Evolutionary conservation across 2,888 invertebrate genomes (phyloP).

Genomic region (Liopterus haemorrhoidalis): DNA sequence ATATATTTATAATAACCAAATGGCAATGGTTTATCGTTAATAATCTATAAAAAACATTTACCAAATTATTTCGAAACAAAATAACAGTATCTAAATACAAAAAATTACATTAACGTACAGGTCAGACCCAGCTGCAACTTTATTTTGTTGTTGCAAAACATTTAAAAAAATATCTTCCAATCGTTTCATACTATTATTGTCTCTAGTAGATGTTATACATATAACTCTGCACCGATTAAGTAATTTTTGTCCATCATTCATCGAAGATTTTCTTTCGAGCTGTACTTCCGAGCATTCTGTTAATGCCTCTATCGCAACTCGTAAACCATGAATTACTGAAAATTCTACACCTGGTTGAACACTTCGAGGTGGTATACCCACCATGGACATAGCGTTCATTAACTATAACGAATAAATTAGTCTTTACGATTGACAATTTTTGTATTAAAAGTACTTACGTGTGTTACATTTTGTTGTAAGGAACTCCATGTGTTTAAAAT

Average conservation of each 20-base stretch:
- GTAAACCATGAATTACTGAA: slow-evolving; percentile 74
- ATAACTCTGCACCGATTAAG: slow-evolving; percentile 71
- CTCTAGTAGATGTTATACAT: slow-evolving; percentile 83
- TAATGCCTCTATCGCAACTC: slow-evolving; percentile 79
- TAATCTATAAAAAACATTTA: slow-evolving; percentile 48
- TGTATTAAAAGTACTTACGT: slow-evolving; percentile 54
- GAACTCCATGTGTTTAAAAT: slow-evolving; percentile 79
- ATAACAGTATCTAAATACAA: slow-evolving; percentile 11
- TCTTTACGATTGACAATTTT: not conserved
- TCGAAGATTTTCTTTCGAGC: slow-evolving; percentile 50
- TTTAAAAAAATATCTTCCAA: slow-evolving; percentile 82
- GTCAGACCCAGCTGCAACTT: slow-evolving; percentile 55
- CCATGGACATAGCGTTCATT: slow-evolving; percentile 73
- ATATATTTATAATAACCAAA: slow-evolving; percentile 82
- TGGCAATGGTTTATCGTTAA: slow-evolving; percentile 82
- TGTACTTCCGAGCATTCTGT: slow-evolving; percentile 77
- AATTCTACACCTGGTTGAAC: slow-evolving; percentile 57
- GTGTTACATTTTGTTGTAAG: slow-evolving; percentile 77
- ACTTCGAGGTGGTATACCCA: slow-evolving; percentile 67
- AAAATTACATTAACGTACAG: slow-evolving; percentile 45
- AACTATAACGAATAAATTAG: slow-evolving; percentile 51
- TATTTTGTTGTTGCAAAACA: slow-evolving; percentile 76
- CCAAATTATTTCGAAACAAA: slow-evolving; percentile 2
- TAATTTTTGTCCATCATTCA: slow-evolving; percentile 45
- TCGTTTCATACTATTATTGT: slow-evolving; percentile 79